Conservation (phyloP, 2,888 invertebrate genomes). For the Empis livida region DNA sequence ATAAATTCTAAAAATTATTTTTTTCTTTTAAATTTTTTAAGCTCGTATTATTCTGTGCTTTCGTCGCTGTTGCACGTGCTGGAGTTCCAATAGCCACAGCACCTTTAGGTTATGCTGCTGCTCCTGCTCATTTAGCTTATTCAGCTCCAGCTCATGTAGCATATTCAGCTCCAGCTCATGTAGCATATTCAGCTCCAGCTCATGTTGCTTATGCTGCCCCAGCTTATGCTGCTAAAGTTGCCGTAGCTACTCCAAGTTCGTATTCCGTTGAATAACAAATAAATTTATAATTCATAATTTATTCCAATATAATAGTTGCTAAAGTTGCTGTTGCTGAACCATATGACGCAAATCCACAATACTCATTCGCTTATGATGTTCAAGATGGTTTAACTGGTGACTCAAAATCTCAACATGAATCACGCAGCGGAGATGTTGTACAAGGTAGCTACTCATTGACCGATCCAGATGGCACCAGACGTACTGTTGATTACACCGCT, state of each 20-base stretch:
- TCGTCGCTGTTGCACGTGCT: constrained; percentile 17
- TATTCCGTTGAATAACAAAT: neutral
- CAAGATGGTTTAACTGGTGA: constrained; percentile 33
- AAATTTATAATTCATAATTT: too few species aligned
- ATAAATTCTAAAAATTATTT: too few species aligned
- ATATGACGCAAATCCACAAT: constrained; percentile 21
- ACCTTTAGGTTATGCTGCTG: constrained; percentile 13
- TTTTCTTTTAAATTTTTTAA: constrained; percentile 8
- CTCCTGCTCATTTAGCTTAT: constrained; percentile 11
- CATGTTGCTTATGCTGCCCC: constrained; percentile 22
- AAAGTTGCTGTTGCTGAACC: constrained; percentile 12
- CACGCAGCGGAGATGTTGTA: constrained; percentile 43
- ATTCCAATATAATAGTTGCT: constrained; percentile 3
- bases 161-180: constrained; percentile 16
- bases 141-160: constrained; percentile 12
- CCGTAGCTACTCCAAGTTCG: constrained; percentile 12
- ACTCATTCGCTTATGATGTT: constrained; percentile 31
- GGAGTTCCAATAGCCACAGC: constrained; percentile 11
- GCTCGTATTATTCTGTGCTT: constrained; percentile 10
- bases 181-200: constrained; percentile 23
- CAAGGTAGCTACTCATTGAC: constrained; percentile 40
- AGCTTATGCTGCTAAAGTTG: constrained; percentile 11
- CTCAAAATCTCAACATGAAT: constrained; percentile 39
- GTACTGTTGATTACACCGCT: constrained; percentile 47
- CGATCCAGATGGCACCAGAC: constrained; percentile 48